Conservation (phyloP, 2,888 invertebrate genomes). For the Phengaris arion region DNA sequence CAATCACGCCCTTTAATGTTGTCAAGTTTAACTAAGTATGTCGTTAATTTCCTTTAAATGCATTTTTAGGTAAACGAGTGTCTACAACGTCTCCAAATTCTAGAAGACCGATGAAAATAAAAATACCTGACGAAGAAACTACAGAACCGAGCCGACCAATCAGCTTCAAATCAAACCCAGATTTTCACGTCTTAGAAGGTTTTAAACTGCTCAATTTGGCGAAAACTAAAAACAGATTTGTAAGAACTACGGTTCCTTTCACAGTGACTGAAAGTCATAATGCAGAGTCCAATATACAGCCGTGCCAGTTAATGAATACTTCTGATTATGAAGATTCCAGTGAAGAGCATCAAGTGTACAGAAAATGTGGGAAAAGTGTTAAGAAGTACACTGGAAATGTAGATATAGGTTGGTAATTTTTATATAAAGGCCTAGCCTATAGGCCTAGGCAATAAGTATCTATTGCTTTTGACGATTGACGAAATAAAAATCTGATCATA, state of each 20-base stretch:
- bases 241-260: slow-evolving; percentile 49
- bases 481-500: no score
- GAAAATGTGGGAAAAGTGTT: slow-evolving; percentile 55
- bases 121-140: slow-evolving; percentile 43
- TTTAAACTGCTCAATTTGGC: slow-evolving; percentile 66
- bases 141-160: slow-evolving; percentile 45
- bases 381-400: slow-evolving; percentile 11
- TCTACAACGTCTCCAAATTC: slow-evolving; percentile 35
- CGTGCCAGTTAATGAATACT: slow-evolving; percentile 36
- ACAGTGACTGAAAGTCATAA: slow-evolving; percentile 43
- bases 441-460: no score
- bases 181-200: slow-evolving; percentile 65
- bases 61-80: slow-evolving; percentile 41
- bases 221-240: slow-evolving; percentile 50
- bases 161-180: slow-evolving; percentile 62
- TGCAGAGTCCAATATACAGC: slow-evolving; percentile 43
- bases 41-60: not conserved
- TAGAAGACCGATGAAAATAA: slow-evolving; percentile 49
- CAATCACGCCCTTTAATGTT: no score
- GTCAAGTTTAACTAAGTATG: no score
- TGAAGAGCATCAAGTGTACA: slow-evolving; percentile 49
- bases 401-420: slow-evolving; percentile 28
- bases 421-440: no score
- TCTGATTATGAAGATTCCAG: slow-evolving; percentile 46
- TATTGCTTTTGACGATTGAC: no score